A percentile compares a stretch with the other conserved stretches of the same genome.
Conservation (phyloP, 2,888 invertebrate genomes). For the Thyatira batis region DNA sequence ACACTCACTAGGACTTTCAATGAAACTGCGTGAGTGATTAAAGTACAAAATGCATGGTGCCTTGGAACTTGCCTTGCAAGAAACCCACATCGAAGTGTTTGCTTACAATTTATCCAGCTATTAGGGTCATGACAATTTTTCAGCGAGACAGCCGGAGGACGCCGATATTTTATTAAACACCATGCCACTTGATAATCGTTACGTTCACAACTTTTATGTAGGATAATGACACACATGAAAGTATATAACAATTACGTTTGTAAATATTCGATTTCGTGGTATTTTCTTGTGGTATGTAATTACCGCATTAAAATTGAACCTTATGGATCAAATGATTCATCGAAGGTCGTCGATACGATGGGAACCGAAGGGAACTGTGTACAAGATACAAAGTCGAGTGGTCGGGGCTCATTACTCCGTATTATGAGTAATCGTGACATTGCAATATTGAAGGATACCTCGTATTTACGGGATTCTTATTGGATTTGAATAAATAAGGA, state of each 20-base stretch:
- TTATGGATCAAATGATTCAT: slow-evolving; percentile 35
- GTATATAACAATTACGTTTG: slow-evolving; percentile 22
- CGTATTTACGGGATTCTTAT: not conserved
- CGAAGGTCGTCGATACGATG: slow-evolving; percentile 5
- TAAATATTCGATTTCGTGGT: slow-evolving; percentile 30
- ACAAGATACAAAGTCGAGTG: slow-evolving; percentile 1
- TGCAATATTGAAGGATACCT: not conserved
- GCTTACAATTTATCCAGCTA: slow-evolving; percentile 48
- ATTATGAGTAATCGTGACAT: not conserved
- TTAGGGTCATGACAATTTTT: slow-evolving; percentile 66
- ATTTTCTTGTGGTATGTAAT: slow-evolving; percentile 28
- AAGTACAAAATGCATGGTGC: slow-evolving; percentile 59
- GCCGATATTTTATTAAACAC: slow-evolving; percentile 56
- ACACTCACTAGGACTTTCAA: slow-evolving; percentile 41
- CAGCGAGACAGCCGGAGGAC: slow-evolving; percentile 46
- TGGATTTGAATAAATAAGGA: too few species aligned
- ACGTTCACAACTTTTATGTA: slow-evolving; percentile 56
- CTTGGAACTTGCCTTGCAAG: slow-evolving; percentile 30
- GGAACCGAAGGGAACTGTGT: slow-evolving; percentile 5
- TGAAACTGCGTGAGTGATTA: slow-evolving; percentile 59
- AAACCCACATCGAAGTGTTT: slow-evolving; percentile 56
- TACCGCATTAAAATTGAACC: slow-evolving; percentile 29
- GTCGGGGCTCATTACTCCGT: not conserved
- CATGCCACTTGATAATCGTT: slow-evolving; percentile 59
- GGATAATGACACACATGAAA: slow-evolving; percentile 35